Conservation (phyloP, 2,113 vertebrate genomes). For the Lutjanus erythropterus region DNA sequence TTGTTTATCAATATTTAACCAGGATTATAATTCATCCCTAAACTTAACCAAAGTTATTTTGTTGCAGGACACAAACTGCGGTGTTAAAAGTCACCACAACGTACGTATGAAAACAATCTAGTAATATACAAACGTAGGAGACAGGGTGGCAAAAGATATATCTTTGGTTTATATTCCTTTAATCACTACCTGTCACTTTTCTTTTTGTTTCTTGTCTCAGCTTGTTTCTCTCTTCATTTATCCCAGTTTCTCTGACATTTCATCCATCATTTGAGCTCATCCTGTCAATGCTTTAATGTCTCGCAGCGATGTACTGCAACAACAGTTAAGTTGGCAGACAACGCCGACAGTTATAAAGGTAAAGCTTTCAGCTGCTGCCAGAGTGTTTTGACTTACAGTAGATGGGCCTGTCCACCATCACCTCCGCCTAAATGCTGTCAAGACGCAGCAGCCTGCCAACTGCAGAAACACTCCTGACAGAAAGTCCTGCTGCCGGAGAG, state of each 20-base stretch:
- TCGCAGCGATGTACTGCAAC: background rate
- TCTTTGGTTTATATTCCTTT: no score
- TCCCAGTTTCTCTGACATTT: conserved; percentile 6
- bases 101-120: no score
- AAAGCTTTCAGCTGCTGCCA: conserved; percentile 49
- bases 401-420: conserved; percentile 37
- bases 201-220: background rate
- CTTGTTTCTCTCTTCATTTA: conserved; percentile 3
- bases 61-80: no score
- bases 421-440: conserved; percentile 41
- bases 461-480: conserved; percentile 7
- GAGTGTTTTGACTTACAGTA: conserved; percentile 39
- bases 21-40: no score
- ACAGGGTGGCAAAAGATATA: no score
- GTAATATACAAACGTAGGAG: no score
- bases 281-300: conserved; percentile 30
- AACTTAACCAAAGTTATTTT: no score
- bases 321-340: conserved; percentile 22
- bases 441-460: conserved; percentile 26
- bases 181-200: conserved; percentile 15
- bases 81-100: no score
- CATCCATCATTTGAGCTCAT: conserved; percentile 7
- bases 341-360: conserved; percentile 22
- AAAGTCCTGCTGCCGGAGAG: conserved; percentile 16
- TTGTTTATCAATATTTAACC: no score